A percentile compares a stretch with the other conserved stretches of the same genome.
These are phyloP conservation scores for Bradypus variegatus DNA, from an alignment of 2,797 vertebrate species.

Conservation along the genomic window DNA sequence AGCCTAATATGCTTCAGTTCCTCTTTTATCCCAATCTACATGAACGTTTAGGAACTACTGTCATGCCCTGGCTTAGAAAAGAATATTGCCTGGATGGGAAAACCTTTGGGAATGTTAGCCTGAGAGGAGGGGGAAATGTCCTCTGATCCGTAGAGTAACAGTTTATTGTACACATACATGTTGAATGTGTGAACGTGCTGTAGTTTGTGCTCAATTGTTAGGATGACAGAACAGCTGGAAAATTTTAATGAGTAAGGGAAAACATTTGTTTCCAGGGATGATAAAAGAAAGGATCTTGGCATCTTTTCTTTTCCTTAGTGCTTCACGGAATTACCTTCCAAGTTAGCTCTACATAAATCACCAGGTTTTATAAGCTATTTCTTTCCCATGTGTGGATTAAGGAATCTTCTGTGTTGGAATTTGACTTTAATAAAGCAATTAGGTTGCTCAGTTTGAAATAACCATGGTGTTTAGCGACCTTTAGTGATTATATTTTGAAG, in stretches of 20 bases:
- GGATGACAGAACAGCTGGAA: not conserved
- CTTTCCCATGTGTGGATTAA: not conserved
- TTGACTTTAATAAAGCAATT: slow-evolving; percentile 36
- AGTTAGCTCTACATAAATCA: not conserved
- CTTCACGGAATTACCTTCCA: not conserved
- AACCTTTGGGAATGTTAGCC: not conserved
- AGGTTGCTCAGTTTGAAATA: slow-evolving; percentile 33
- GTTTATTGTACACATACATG: not conserved
- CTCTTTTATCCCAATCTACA: not conserved
- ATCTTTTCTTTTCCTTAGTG: not conserved
- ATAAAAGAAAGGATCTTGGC: not conserved
- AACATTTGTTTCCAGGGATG: not conserved
- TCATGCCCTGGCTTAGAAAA: not conserved
- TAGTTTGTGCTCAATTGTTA: not conserved
- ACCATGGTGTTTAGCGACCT: slow-evolving; percentile 4
- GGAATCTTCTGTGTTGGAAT: slow-evolving; percentile 11
- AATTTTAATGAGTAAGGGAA: rapidly evolving
- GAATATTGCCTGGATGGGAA: not conserved
- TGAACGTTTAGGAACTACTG: not conserved
- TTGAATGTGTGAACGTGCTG: not conserved
- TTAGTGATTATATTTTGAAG: not conserved
- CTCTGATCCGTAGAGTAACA: rapidly evolving
- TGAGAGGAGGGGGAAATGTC: not conserved
- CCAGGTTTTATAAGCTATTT: not conserved
- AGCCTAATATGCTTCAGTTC: not conserved